phyloP scores from a whole-genome alignment of 2,797 vertebrate species.

The Uromys caudimaculatus region DNA sequence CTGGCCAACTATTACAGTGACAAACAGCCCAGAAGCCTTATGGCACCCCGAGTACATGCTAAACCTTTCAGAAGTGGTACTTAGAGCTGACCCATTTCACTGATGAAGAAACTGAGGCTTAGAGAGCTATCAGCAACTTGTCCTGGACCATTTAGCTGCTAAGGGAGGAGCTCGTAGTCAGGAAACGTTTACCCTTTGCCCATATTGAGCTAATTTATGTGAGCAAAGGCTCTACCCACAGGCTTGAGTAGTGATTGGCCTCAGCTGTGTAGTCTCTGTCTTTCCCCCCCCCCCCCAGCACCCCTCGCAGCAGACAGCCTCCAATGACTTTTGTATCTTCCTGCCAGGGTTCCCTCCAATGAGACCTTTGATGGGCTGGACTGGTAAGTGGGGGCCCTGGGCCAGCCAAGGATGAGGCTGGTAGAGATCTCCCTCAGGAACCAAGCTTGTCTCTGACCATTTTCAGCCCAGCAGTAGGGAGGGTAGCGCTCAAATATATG shows the following conservation, averaged over 20 bases:
- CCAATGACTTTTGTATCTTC: constrained; percentile 56
- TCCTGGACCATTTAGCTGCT: background rate
- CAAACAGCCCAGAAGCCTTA: background rate
- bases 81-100: constrained; percentile 28
- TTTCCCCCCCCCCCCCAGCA: background rate
- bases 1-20: background rate
- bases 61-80: background rate
- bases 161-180: background rate
- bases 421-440: background rate
- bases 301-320: background rate
- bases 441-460: constrained; percentile 44
- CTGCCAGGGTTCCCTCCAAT: constrained; percentile 78
- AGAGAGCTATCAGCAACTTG: constrained; percentile 24
- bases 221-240: background rate
- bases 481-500: constrained; percentile 95
- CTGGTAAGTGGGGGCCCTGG: constrained; percentile 82
- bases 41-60: background rate
- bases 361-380: constrained; percentile 73
- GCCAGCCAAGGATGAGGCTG: background rate
- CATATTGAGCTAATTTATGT: background rate
- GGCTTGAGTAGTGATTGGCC: background rate
- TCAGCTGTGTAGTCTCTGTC: background rate
- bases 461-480: constrained; percentile 90
- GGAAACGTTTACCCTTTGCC: background rate
- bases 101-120: constrained; percentile 39